Percentiles rank a stretch among this genome's conserved stretches.
Evolutionary conservation across 2,888 invertebrate species (phyloP).

Genomic region (Pachydiplax longipennis): DNA sequence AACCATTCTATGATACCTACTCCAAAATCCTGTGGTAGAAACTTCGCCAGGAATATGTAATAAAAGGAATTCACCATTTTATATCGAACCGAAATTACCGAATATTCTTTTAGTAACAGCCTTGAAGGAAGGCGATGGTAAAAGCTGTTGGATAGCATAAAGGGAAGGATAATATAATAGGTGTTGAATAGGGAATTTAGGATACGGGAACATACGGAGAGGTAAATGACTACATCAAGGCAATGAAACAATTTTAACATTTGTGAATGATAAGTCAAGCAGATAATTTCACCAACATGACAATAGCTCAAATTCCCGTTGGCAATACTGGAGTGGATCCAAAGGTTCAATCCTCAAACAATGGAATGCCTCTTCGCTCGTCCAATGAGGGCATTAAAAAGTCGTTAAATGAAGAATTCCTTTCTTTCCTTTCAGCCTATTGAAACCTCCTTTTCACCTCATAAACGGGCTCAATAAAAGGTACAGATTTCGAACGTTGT

Average conservation of each 20-base stretch:
- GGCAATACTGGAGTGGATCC: background rate
- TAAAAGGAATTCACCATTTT: too few species aligned
- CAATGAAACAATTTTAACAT: background rate
- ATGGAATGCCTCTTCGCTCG: background rate
- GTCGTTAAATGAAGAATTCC: background rate
- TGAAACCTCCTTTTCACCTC: background rate
- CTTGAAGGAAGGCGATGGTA: too few species aligned
- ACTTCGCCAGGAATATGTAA: too few species aligned
- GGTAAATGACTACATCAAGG: background rate
- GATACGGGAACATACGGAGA: background rate
- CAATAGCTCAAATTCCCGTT: background rate
- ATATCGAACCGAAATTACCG: too few species aligned
- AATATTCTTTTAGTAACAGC: too few species aligned
- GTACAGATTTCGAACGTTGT: background rate
- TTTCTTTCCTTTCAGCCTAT: background rate
- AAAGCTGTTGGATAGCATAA: too few species aligned
- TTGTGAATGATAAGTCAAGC: background rate
- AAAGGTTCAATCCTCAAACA: background rate
- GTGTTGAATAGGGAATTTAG: too few species aligned
- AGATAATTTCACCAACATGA: background rate
- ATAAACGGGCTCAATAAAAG: slow-evolving; percentile 8
- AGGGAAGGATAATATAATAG: too few species aligned
- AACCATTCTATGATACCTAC: too few species aligned
- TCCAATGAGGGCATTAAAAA: background rate
- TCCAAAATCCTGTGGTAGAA: too few species aligned